Percentiles rank a stretch among this genome's conserved stretches.
phyloP scores from a whole-genome alignment of 2,113 vertebrate species.

The Azemiops feae region DNA sequence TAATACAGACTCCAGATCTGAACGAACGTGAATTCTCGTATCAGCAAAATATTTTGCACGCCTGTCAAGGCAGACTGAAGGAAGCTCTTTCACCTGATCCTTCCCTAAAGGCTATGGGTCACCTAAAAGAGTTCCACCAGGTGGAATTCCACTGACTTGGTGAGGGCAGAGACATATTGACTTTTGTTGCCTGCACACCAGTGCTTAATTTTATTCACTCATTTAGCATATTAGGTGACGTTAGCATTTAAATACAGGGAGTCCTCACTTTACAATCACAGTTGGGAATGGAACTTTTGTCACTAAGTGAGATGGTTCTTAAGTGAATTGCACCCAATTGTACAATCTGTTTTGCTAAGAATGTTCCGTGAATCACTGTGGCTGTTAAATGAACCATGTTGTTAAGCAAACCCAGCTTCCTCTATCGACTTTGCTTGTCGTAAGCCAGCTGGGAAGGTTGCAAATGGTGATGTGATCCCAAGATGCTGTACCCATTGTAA shows the following conservation, averaged over 20 bases:
- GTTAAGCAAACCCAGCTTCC: no score
- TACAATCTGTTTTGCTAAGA: no score
- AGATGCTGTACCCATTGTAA: no score
- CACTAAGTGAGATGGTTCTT: no score
- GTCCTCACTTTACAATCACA: background rate
- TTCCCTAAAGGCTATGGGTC: background rate
- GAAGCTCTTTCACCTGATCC: background rate
- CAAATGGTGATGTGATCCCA: no score
- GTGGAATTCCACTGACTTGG: background rate
- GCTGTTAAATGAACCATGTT: no score
- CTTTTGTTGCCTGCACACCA: background rate
- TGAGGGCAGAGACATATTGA: background rate
- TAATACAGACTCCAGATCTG: no score
- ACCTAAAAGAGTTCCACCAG: background rate
- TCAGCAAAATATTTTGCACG: background rate
- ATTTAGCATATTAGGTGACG: background rate
- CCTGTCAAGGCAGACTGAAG: background rate
- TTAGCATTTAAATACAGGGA: background rate
- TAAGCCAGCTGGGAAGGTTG: no score
- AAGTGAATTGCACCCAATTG: no score
- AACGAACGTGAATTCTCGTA: background rate
- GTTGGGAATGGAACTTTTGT: no score
- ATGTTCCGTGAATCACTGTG: no score
- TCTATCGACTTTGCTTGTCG: no score
- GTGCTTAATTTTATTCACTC: background rate